Base-by-base conservation (phyloP, 1,140 invertebrate species). In the Aphelenchoides besseyi region DNA sequence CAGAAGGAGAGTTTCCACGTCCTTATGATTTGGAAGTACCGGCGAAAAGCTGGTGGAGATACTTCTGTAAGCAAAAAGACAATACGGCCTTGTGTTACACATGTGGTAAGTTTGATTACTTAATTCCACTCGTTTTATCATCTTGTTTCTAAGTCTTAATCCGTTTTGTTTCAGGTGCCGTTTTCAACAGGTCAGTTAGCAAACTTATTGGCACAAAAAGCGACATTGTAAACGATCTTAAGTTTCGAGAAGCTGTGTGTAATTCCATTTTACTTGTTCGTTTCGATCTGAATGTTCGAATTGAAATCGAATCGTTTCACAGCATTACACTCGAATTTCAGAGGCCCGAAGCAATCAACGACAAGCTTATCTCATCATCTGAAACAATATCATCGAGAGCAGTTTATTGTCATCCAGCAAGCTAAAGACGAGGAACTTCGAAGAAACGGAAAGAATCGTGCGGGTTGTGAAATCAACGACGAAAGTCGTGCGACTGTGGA, bases 141-240 rank as follows among this genome's bases (percentile, higher is more conserved):
- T 53, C n/a, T n/a, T n/a, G n/a, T n/a, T n/a, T n/a, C n/a, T n/a
- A n/a, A n/a, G n/a, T n/a, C n/a, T n/a, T n/a, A n/a, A n/a, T n/a
- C n/a, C n/a, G n/a, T 61, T 18, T 61, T 53, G 12, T 61, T 53
- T 61, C 57, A 71, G 69, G 71, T 1, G n/a, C n/a, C n/a, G 36
- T 74, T 28, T 74, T 71, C 26, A 71, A 74, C 73, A 3, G 69
- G n/a, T n/a, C n/a, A n/a, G n/a, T n/a, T n/a, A n/a, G n/a, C n/a
- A n/a, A n/a, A n/a, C n/a, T n/a, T n/a, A n/a, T n/a, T n/a, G n/a
- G n/a, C n/a, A n/a, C n/a, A n/a, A n/a, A n/a, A n/a, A n/a, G n/a
- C n/a, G n/a, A n/a, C n/a, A n/a, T n/a, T n/a, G n/a, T n/a, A n/a
- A n/a, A n/a, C n/a, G n/a, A n/a, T n/a, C n/a, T n/a, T n/a, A n/a